These are phyloP conservation scores for Diphyllodes magnificus DNA, from an alignment of 2,113 vertebrate species.

Conservation along the genomic window DNA sequence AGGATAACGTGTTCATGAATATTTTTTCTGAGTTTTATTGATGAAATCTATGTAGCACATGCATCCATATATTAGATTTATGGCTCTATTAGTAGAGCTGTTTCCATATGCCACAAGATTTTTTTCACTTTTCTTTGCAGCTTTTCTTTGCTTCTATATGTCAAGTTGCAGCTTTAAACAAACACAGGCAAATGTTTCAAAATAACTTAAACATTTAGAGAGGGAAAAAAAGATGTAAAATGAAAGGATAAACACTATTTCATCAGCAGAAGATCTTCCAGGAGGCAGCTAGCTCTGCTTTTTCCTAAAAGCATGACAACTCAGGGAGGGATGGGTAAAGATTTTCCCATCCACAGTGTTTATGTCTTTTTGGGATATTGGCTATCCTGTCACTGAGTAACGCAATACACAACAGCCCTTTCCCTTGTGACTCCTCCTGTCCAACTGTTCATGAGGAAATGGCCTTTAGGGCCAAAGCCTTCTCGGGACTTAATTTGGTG, in stretches of 20 bases:
- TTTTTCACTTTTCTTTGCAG: neutral
- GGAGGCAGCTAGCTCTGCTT: neutral
- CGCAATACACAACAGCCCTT: neutral
- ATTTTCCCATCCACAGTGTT: neutral
- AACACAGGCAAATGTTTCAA: neutral
- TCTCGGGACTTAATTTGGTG: neutral
- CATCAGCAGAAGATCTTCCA: neutral
- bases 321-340: neutral
- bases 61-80: slow-evolving; percentile 6
- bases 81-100: neutral
- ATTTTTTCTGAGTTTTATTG: neutral
- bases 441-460: neutral
- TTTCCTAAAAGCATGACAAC: neutral
- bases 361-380: slow-evolving; percentile 6
- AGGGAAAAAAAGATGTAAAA: neutral
- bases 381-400: neutral
- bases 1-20: neutral
- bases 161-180: neutral
- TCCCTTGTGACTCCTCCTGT: neutral
- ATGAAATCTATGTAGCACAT: neutral
- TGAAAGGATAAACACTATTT: neutral
- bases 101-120: neutral
- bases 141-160: neutral
- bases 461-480: neutral
- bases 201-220: neutral